These are phyloP conservation scores for Therioaphis trifolii DNA, from an alignment of 2,888 invertebrate species.

Conservation along the genomic window DNA sequence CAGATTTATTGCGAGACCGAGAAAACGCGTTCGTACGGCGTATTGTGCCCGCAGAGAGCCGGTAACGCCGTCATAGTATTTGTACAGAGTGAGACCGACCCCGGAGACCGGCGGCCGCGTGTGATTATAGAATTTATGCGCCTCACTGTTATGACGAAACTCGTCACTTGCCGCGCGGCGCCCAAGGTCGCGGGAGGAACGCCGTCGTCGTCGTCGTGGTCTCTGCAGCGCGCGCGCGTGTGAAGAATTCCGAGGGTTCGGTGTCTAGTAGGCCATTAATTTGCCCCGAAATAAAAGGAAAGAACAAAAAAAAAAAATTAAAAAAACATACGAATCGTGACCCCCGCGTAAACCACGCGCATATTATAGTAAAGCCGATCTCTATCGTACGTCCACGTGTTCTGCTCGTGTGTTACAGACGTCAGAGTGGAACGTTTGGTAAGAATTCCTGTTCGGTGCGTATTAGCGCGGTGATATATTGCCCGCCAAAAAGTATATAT, in stretches of 20 bases:
- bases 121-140: background rate
- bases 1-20: conserved; percentile 2
- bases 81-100: background rate
- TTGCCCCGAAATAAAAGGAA: background rate
- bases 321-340: conserved; percentile 7
- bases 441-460: background rate
- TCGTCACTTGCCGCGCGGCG: background rate
- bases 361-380: background rate
- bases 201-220: background rate
- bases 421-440: background rate
- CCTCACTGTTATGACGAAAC: background rate
- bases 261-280: conserved; percentile 2
- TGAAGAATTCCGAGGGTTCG: background rate
- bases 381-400: background rate
- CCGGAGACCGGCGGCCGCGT: too few species aligned
- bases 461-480: too few species aligned
- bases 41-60: too few species aligned
- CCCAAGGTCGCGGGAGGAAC: background rate
- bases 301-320: too few species aligned
- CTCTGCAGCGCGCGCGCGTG: background rate
- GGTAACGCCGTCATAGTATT: too few species aligned
- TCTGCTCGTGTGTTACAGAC: background rate
- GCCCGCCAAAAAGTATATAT: background rate
- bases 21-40: background rate
- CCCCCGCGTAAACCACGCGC: background rate